A percentile compares a stretch with the other conserved stretches of the same genome.
Evolutionary conservation across 2,797 vertebrate species (phyloP).

Genomic region (Synaphobranchus kaupii): DNA sequence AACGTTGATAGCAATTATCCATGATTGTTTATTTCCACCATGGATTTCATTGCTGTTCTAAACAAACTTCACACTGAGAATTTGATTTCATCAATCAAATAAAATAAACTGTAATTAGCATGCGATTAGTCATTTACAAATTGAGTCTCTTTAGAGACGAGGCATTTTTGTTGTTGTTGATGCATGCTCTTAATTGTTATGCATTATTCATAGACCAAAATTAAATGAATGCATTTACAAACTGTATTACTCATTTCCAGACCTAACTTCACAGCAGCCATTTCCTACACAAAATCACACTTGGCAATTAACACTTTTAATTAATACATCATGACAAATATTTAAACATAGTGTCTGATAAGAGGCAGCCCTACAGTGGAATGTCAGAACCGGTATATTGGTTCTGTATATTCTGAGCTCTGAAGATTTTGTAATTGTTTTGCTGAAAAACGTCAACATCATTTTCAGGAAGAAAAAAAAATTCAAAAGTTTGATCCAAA

Average conservation of each 20-base stretch:
- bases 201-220: background rate
- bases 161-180: background rate
- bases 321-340: background rate
- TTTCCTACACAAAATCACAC: background rate
- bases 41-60: background rate
- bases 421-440: background rate
- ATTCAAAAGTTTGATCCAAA: background rate
- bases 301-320: conserved; percentile 2
- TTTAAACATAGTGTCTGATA: background rate
- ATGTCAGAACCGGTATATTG: background rate
- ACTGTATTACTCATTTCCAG: background rate
- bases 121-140: background rate
- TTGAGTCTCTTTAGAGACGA: background rate
- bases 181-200: background rate
- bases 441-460: background rate
- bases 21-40: background rate
- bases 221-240: background rate
- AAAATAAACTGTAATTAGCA: background rate
- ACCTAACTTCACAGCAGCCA: background rate
- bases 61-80: background rate
- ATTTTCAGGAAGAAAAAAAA: background rate
- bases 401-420: background rate
- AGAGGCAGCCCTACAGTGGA: background rate
- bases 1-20: background rate
- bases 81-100: background rate